Conservation (phyloP, 30 jellyfish, hydroid and myxozoan species). For the Catostylus mosaicus region DNA sequence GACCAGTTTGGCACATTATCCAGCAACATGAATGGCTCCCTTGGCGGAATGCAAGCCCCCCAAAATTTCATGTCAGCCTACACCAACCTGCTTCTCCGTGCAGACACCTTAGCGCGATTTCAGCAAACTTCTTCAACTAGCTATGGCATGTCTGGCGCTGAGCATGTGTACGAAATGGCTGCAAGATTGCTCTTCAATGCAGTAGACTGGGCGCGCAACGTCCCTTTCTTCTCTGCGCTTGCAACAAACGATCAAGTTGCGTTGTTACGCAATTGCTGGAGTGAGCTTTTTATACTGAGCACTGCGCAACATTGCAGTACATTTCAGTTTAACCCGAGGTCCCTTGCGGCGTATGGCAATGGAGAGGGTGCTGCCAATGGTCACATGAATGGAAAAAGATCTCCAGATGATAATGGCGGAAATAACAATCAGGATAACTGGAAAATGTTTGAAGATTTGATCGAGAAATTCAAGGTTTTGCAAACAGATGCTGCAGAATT, state of each 20-base stretch:
- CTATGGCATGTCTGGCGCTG: conserved; percentile 75
- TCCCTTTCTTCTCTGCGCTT: conserved; percentile 96
- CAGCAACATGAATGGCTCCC: conserved; percentile 54
- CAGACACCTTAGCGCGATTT: conserved; percentile 83
- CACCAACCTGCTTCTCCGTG: conserved; percentile 86
- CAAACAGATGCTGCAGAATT: conserved; percentile 98
- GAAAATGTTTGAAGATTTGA: conserved; percentile 92
- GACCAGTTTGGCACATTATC: conserved; percentile 74
- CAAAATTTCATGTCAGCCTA: conserved; percentile 86
- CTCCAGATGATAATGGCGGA: conserved; percentile 79
- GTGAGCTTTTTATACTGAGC: conserved; percentile 93
- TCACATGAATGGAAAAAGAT: conserved; percentile 54
- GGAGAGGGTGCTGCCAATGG: conserved; percentile 41
- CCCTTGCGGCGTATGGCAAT: conserved; percentile 68
- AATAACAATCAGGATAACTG: conserved; percentile 60
- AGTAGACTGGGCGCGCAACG: conserved; percentile 98
- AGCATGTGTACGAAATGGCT: conserved; percentile 87
- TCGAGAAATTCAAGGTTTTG: conserved; percentile 87
- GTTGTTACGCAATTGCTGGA: conserved; percentile 92
- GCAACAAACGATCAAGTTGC: conserved; percentile 95
- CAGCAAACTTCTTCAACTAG: conserved; percentile 69
- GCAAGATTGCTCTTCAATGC: conserved; percentile 78
- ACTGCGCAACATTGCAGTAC: conserved; percentile 95
- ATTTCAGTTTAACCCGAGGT: conserved; percentile 80
- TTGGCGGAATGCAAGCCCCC: conserved; percentile 70